These are phyloP conservation scores for Caenorhabditis sp. DNA, from an alignment of 2,888 invertebrate genomes.

Conservation along the genomic window DNA sequence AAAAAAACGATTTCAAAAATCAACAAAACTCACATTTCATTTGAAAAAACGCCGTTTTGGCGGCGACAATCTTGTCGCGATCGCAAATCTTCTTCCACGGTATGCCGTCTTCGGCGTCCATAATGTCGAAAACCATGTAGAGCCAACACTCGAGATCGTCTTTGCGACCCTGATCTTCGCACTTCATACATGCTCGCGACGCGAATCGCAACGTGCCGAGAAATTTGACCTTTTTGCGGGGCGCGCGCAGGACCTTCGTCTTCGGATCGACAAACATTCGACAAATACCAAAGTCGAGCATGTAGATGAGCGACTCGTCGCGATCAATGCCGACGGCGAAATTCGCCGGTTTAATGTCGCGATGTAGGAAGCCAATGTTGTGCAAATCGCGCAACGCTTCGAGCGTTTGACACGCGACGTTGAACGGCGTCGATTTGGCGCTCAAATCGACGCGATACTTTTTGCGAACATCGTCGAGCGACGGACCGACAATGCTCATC, in stretches of 20 bases:
- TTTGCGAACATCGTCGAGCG: constrained; percentile 43
- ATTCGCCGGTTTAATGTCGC: constrained; percentile 49
- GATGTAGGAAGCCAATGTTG: constrained; percentile 44
- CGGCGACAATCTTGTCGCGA: constrained; percentile 14
- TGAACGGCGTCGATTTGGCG: constrained; percentile 18
- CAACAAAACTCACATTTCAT: constrained; percentile 9
- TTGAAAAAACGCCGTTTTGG: constrained; percentile 17
- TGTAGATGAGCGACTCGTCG: constrained; percentile 19
- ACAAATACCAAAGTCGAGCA: constrained; percentile 40
- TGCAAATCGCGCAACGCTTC: constrained; percentile 39
- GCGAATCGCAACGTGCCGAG: constrained; percentile 48
- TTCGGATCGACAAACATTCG: constrained; percentile 5
- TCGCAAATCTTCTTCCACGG: constrained; percentile 29
- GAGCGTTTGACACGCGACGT: constrained; percentile 31
- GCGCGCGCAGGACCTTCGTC: constrained; percentile 8
- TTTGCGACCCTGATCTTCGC: constrained; percentile 27
- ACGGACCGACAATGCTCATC: constrained; percentile 49
- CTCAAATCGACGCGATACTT: constrained; percentile 20
- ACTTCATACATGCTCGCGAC: constrained; percentile 37
- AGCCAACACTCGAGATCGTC: constrained; percentile 38
- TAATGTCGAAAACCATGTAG: constrained; percentile 34
- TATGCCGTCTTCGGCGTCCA: constrained; percentile 35
- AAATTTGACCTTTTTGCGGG: constrained; percentile 41
- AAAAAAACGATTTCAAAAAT: too few species aligned
- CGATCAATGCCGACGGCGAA: constrained; percentile 39